These are phyloP conservation scores for Varanus komodoensis DNA, from an alignment of 2,113 vertebrate genomes.

Conservation along the genomic window DNA sequence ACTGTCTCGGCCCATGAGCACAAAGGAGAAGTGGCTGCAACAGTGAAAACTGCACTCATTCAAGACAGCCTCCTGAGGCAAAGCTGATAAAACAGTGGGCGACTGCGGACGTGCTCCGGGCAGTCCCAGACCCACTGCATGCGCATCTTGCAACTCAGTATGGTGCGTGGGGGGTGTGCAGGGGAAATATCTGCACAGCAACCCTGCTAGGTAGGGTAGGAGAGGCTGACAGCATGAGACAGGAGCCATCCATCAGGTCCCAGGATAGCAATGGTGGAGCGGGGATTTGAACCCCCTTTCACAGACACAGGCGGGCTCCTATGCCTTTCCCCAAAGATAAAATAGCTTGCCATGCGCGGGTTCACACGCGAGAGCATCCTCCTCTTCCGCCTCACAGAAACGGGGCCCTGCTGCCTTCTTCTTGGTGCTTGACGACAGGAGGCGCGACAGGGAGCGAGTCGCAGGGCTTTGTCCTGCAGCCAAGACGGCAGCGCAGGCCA, in stretches of 20 bases:
- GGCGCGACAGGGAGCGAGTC: accelerated
- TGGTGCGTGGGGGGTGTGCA: background rate
- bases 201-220: background rate
- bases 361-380: background rate
- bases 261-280: background rate
- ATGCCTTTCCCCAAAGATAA: background rate
- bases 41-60: background rate
- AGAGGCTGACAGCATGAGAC: too few species aligned
- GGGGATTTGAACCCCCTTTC: background rate
- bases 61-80: background rate
- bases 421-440: background rate
- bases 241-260: too few species aligned
- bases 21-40: background rate
- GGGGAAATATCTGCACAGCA: background rate
- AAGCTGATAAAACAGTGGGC: background rate
- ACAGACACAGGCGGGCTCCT: too few species aligned
- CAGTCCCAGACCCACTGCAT: background rate
- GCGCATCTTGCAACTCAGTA: background rate
- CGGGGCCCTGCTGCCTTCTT: background rate
- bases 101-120: too few species aligned
- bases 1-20: background rate
- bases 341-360: background rate
- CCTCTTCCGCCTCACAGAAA: background rate
- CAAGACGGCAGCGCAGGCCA: background rate
- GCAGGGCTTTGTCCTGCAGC: background rate